Conservation (phyloP, 2,888 invertebrate genomes). For the Luffia ferchaultella region DNA sequence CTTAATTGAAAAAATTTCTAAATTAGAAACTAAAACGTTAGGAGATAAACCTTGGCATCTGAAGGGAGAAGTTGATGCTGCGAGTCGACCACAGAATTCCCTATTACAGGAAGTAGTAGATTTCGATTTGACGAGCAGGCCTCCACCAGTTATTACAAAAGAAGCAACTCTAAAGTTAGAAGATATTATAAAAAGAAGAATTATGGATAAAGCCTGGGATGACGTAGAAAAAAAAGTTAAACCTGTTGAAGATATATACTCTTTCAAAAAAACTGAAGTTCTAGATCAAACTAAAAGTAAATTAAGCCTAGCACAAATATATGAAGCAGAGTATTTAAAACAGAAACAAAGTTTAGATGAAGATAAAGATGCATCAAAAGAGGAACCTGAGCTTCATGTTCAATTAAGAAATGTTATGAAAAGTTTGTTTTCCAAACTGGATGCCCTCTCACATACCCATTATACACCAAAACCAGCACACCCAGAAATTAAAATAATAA, state of each 20-base stretch:
- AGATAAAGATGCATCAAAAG: slow-evolving; percentile 37
- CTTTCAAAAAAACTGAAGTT: slow-evolving; percentile 87
- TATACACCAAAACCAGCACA: slow-evolving; percentile 88
- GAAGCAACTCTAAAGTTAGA: slow-evolving; percentile 88
- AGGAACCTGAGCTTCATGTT: slow-evolving; percentile 78
- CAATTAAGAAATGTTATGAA: slow-evolving; percentile 80
- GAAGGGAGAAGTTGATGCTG: slow-evolving; percentile 86
- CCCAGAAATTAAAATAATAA: slow-evolving; percentile 89
- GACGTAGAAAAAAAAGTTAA: slow-evolving; percentile 90
- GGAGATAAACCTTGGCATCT: slow-evolving; percentile 93
- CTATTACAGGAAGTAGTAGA: slow-evolving; percentile 91
- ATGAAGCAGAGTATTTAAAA: slow-evolving; percentile 86
- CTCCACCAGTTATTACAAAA: slow-evolving; percentile 92
- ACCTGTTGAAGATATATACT: slow-evolving; percentile 80
- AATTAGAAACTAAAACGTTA: slow-evolving; percentile 76
- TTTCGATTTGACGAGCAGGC: slow-evolving; percentile 84
- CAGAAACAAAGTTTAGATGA: slow-evolving; percentile 70
- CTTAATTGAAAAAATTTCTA: slow-evolving; percentile 71
- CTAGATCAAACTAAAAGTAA: slow-evolving; percentile 96
- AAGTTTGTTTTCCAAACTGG: slow-evolving; percentile 83
- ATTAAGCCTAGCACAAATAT: slow-evolving; percentile 90
- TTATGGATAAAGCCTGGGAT: slow-evolving; percentile 94
- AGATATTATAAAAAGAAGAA: slow-evolving; percentile 88
- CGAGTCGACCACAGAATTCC: slow-evolving; percentile 88
- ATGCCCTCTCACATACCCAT: slow-evolving; percentile 93